Base-by-base conservation (phyloP, 2,888 invertebrate species). In the Pilophorus perplexus region DNA sequence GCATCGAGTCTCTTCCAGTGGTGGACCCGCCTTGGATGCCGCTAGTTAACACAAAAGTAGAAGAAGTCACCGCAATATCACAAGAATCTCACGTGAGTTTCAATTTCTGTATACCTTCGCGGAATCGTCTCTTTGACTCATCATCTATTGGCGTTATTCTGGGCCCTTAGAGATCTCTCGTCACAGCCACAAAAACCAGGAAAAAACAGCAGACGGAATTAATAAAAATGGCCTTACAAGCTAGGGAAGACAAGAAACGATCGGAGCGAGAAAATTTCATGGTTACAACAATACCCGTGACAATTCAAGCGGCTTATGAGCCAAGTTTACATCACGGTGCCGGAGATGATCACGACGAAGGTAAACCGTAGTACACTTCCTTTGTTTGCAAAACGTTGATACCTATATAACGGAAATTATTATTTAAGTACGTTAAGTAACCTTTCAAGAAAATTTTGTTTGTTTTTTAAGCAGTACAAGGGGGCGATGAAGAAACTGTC, bases 21-120 rank as follows among this genome's bases (percentile, higher is more conserved):
- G 93, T 97, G 0, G 99, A 99, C 80, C 97, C 99, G 10, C 98
- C 99, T 0, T 99, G 99, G 99, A 92, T 93, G 82, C 93, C 98
- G 1, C 90, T 94, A 75, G 93, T 94, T 66, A 97, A 97, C 79
- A 95, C 95, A 18, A 98, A 98, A 79, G 96, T 99, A 67, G 96
- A 99, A 83, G 98, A 99, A 80, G 94, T 99, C 74, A 95, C 97
- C 0, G 71, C 72, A 10, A 85, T 99, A 64, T 97, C 96, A 78
- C 97, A 99, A 79, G 98, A 98, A 76, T 87, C 95, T 78, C 92
- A 93, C 79, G 92, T 93, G 80, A 83, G 85, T 80, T 18, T 37
- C 2, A 37, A 37, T 37, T 37, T 14, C 12, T 37, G 1, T 2
- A n/a, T n/a, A n/a, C n/a, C n/a, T n/a, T n/a, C n/a, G n/a, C n/a